These are phyloP conservation scores for Oryzias sinensis DNA, from an alignment of 2,797 vertebrate species.

Conservation along the genomic window DNA sequence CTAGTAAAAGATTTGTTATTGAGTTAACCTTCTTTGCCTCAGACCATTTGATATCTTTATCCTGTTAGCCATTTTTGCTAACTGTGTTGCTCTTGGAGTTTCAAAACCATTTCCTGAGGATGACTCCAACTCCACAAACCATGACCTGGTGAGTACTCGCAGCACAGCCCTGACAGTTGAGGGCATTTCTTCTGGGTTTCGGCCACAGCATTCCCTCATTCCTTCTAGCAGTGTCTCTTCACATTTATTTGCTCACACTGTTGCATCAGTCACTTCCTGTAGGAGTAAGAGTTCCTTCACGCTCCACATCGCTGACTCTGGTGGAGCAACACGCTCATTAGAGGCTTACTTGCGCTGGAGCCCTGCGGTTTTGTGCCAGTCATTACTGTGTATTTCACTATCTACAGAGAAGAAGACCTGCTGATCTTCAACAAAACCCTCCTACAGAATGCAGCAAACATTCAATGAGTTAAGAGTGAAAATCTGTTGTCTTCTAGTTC, in stretches of 20 bases:
- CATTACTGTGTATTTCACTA: no score
- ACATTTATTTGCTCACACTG: slow-evolving; percentile 9
- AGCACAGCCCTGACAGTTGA: not conserved
- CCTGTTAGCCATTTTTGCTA: slow-evolving; percentile 78
- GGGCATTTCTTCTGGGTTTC: slow-evolving; percentile 31
- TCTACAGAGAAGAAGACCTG: no score
- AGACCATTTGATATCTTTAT: slow-evolving; percentile 80
- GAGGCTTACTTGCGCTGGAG: no score
- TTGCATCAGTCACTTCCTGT: slow-evolving; percentile 10
- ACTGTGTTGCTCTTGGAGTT: slow-evolving; percentile 76
- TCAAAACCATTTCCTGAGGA: slow-evolving; percentile 79
- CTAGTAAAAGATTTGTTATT: not conserved
- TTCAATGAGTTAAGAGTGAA: no score
- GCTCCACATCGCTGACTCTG: not conserved
- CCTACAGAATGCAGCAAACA: no score
- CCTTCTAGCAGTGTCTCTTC: not conserved
- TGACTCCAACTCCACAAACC: slow-evolving; percentile 79
- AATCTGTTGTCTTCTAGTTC: no score
- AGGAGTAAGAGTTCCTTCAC: slow-evolving; percentile 15
- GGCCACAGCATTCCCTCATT: slow-evolving; percentile 23
- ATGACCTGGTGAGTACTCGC: slow-evolving; percentile 68
- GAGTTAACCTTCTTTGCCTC: slow-evolving; percentile 30
- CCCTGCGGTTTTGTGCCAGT: no score
- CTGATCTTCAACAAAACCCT: no score
- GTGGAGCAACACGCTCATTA: not conserved